These are phyloP conservation scores for Nesidiocoris tenuis DNA, from an alignment of 2,888 invertebrate species.

Conservation along the genomic window DNA sequence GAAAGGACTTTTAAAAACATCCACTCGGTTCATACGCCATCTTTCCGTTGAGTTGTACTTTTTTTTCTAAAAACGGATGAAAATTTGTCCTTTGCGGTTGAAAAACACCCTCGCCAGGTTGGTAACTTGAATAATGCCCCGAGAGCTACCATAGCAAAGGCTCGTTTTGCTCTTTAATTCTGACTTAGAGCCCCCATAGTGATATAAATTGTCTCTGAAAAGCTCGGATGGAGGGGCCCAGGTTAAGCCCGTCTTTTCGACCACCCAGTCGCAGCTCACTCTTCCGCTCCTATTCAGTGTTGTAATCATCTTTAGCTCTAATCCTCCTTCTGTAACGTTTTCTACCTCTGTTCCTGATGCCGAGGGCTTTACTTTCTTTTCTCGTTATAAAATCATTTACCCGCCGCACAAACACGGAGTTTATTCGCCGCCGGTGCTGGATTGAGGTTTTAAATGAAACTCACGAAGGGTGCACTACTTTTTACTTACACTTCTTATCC, in stretches of 20 bases:
- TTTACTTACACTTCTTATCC: too few relatives aligned
- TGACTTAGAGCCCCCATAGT: constrained; percentile 4
- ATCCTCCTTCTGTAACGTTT: background rate
- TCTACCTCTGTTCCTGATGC: background rate
- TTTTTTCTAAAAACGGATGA: background rate
- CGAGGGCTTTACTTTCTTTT: background rate
- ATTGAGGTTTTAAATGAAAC: background rate
- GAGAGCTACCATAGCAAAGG: background rate
- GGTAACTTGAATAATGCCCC: background rate
- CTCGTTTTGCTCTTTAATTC: background rate
- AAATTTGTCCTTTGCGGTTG: background rate
- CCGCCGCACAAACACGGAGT: background rate
- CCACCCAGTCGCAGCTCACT: background rate
- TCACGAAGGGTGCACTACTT: too few relatives aligned
- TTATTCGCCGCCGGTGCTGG: background rate
- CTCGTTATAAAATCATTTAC: background rate
- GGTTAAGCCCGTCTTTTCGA: background rate
- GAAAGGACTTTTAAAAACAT: too few relatives aligned
- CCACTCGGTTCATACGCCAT: background rate
- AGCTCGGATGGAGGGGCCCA: background rate
- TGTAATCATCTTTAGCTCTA: background rate
- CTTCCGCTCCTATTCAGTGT: background rate
- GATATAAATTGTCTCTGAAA: constrained; percentile 18
- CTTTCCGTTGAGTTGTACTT: background rate
- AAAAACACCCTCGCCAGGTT: background rate